These are phyloP conservation scores for Drosophila anomalata DNA, from an alignment of 2,888 invertebrate species.

Conservation along the genomic window DNA sequence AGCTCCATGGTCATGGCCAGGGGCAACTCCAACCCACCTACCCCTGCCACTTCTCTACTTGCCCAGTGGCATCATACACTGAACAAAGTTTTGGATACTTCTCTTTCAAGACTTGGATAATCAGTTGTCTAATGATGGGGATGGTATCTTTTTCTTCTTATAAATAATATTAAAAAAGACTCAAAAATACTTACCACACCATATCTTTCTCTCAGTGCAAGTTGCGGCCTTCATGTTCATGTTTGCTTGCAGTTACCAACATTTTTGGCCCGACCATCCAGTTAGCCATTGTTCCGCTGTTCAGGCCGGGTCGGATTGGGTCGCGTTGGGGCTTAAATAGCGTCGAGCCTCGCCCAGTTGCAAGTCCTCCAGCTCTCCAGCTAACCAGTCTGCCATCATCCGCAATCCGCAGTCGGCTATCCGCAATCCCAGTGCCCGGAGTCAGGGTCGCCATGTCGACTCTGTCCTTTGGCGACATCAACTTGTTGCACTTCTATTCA, in stretches of 20 bases:
- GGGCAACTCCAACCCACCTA: conserved; percentile 18
- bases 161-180: background rate
- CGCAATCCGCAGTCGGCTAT: background rate
- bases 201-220: conserved; percentile 25
- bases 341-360: conserved; percentile 21
- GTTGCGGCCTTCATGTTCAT: conserved; percentile 65
- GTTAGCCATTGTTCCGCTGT: conserved; percentile 39
- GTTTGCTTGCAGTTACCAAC: conserved; percentile 63
- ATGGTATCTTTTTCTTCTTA: no score
- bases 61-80: conserved; percentile 19
- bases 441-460: conserved; percentile 13
- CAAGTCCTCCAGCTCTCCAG: background rate
- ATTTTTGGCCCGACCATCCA: conserved; percentile 55
- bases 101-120: no score
- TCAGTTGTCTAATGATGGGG: no score
- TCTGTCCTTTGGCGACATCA: conserved; percentile 35
- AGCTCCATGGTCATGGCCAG: conserved; percentile 31
- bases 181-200: background rate
- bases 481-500: conserved; percentile 37
- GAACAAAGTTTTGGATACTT: background rate
- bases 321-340: conserved; percentile 13
- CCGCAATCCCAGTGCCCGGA: background rate
- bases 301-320: conserved; percentile 33
- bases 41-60: conserved; percentile 8
- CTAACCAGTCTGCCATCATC: conserved; percentile 3